Conservation (phyloP, 2,113 vertebrate genomes). For the Stigmatopora nigra region DNA sequence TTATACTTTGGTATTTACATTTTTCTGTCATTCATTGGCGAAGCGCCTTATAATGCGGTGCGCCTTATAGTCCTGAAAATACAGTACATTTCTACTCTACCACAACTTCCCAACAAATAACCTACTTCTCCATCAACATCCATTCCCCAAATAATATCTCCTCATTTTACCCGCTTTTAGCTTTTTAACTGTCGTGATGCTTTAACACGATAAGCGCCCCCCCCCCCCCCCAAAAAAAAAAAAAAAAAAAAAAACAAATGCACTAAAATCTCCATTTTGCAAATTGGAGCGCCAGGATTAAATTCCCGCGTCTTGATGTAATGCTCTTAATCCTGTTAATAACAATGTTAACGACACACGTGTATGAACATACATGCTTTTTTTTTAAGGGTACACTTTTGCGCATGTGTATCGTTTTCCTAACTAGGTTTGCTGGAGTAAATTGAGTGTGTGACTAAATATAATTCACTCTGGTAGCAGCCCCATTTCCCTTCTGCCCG, state of each 20-base stretch:
- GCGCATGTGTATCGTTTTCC: slow-evolving; percentile 42
- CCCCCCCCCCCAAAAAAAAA: too few species aligned
- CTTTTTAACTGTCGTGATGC: background rate
- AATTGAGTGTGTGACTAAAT: slow-evolving; percentile 72
- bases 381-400: slow-evolving; percentile 16
- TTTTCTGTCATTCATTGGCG: too few species aligned
- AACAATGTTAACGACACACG: slow-evolving; percentile 33
- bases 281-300: slow-evolving; percentile 41
- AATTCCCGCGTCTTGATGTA: slow-evolving; percentile 44
- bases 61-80: too few species aligned
- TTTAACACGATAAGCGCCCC: slow-evolving; percentile 2
- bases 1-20: too few species aligned
- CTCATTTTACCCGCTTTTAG: background rate
- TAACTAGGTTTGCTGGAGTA: slow-evolving; percentile 68
- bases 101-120: too few species aligned
- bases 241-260: slow-evolving; percentile 17
- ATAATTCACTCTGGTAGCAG: slow-evolving; percentile 69
- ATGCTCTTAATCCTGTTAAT: slow-evolving; percentile 52
- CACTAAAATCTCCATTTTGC: slow-evolving; percentile 33
- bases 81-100: too few species aligned
- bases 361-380: slow-evolving; percentile 13
- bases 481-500: slow-evolving; percentile 61
- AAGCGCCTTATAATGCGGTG: too few species aligned
- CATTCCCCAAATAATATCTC: background rate
- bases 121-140: too few species aligned